Evolutionary conservation across 2,113 vertebrate genomes (phyloP).

Genomic region (Oplegnathus fasciatus): DNA sequence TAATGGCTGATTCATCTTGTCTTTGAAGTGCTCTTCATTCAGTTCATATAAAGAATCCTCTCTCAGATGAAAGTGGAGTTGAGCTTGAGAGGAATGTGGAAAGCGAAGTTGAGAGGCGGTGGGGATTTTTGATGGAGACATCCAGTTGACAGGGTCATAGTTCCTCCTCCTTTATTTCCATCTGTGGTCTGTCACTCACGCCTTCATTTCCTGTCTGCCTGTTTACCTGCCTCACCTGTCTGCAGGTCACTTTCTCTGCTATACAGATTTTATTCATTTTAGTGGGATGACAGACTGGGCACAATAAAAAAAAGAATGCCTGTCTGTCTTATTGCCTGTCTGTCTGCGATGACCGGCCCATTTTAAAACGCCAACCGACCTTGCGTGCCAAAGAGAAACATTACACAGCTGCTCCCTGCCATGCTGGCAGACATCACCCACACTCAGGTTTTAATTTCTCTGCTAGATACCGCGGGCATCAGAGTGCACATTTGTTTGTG

Average conservation of each 20-base stretch:
- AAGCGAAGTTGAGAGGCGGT: slow-evolving; percentile 48
- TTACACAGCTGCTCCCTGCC: slow-evolving; percentile 72
- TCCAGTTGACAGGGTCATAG: slow-evolving; percentile 65
- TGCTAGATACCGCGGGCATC: slow-evolving; percentile 8
- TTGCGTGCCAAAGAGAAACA: slow-evolving; percentile 61
- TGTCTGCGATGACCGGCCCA: slow-evolving; percentile 24
- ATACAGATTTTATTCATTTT: slow-evolving; percentile 34
- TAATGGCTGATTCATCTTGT: slow-evolving; percentile 69
- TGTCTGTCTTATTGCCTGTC: slow-evolving; percentile 22
- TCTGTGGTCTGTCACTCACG: slow-evolving; percentile 64
- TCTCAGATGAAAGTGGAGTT: slow-evolving; percentile 61
- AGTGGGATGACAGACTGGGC: slow-evolving; percentile 5
- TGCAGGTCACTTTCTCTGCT: slow-evolving; percentile 41
- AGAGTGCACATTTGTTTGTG: slow-evolving; percentile 31
- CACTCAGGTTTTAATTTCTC: slow-evolving; percentile 59
- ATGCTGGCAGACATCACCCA: slow-evolving; percentile 56
- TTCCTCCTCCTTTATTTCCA: slow-evolving; percentile 57
- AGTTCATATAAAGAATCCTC: slow-evolving; percentile 42
- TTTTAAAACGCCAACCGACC: slow-evolving; percentile 46
- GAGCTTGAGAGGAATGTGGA: slow-evolving; percentile 55
- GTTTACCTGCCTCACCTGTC: slow-evolving; percentile 57
- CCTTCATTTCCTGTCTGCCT: slow-evolving; percentile 56
- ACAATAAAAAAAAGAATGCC: slow-evolving; percentile 16
- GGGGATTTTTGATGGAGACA: slow-evolving; percentile 58
- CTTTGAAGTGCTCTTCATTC: slow-evolving; percentile 66